phyloP scores from a whole-genome alignment of 1,140 invertebrate species.

The Solenopsis invicta region DNA sequence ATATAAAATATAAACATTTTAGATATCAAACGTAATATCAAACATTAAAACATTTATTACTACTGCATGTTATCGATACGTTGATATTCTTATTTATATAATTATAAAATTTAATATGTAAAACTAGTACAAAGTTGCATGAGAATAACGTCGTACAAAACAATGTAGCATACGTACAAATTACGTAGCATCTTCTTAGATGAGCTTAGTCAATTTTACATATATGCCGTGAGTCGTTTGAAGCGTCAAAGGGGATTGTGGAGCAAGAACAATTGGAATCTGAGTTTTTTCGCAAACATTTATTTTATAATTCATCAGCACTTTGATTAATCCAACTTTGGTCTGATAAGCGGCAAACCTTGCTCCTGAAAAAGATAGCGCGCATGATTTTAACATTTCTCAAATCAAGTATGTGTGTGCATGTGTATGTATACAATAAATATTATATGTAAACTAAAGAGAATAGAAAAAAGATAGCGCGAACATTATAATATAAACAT shows the following conservation, averaged over 20 bases:
- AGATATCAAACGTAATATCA: not conserved
- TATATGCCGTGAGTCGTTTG: constrained; percentile 18
- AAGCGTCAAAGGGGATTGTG: not conserved
- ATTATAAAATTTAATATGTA: not conserved
- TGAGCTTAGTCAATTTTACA: constrained; percentile 43
- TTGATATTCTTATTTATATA: not conserved
- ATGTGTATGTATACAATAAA: not conserved
- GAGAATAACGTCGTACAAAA: not conserved
- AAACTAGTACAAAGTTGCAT: not conserved
- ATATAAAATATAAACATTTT: too few species aligned
- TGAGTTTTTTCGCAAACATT: constrained; percentile 61
- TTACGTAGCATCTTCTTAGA: not conserved
- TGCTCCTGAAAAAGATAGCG: constrained; percentile 33
- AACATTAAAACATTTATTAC: not conserved
- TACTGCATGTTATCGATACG: not conserved
- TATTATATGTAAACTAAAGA: not conserved
- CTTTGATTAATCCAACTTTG: constrained; percentile 50
- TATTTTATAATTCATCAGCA: constrained; percentile 58
- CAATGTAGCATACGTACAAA: not conserved
- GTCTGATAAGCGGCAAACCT: constrained; percentile 57
- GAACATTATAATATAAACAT: not conserved
- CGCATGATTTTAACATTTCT: not conserved
- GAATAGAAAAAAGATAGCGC: not conserved
- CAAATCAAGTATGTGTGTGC: not conserved
- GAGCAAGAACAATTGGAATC: not conserved